Conservation (phyloP, 2,888 invertebrate species). For the Drosophila formosana region DNA sequence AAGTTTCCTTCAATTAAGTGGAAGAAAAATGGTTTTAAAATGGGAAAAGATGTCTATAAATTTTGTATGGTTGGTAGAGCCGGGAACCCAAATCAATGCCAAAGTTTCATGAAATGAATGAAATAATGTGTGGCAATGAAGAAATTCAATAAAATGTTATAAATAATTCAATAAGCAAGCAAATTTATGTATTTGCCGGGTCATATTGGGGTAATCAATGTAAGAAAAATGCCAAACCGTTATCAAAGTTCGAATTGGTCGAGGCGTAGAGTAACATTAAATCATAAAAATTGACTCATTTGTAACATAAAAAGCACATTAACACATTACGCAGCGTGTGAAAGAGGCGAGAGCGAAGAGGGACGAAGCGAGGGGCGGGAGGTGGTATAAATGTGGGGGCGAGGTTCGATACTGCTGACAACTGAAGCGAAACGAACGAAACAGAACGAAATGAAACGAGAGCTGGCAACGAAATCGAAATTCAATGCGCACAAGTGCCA, state of each 20-base stretch:
- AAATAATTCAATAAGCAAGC: slow-evolving; percentile 74
- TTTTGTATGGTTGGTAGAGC: slow-evolving; percentile 9
- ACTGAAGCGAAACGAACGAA: slow-evolving; percentile 57
- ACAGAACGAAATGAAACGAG: slow-evolving; percentile 14
- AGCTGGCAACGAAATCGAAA: slow-evolving; percentile 42
- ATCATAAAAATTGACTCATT: slow-evolving; percentile 84
- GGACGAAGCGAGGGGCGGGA: too few relatives aligned
- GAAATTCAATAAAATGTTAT: slow-evolving; percentile 75
- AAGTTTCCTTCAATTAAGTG: slow-evolving; percentile 63
- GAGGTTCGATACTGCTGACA: slow-evolving; percentile 54
- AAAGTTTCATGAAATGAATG: slow-evolving; percentile 26
- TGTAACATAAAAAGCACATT: slow-evolving; percentile 84
- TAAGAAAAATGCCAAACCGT: slow-evolving; percentile 71
- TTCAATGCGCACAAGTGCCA: slow-evolving; percentile 52
- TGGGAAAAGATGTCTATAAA: slow-evolving; percentile 38
- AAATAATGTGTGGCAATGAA: slow-evolving; percentile 62
- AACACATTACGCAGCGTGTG: slow-evolving; percentile 74
- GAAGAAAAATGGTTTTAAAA: slow-evolving; percentile 39
- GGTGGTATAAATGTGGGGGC: background rate
- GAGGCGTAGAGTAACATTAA: slow-evolving; percentile 69
- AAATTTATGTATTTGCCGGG: slow-evolving; percentile 57
- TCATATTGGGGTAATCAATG: slow-evolving; percentile 61
- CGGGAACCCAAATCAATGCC: slow-evolving; percentile 69
- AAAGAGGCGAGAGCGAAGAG: background rate
- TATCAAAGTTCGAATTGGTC: slow-evolving; percentile 65